Percentiles rank a stretch among this genome's conserved stretches.
Conservation (phyloP, 1,140 invertebrate genomes). For the Aphaenogaster ashmeadi region DNA sequence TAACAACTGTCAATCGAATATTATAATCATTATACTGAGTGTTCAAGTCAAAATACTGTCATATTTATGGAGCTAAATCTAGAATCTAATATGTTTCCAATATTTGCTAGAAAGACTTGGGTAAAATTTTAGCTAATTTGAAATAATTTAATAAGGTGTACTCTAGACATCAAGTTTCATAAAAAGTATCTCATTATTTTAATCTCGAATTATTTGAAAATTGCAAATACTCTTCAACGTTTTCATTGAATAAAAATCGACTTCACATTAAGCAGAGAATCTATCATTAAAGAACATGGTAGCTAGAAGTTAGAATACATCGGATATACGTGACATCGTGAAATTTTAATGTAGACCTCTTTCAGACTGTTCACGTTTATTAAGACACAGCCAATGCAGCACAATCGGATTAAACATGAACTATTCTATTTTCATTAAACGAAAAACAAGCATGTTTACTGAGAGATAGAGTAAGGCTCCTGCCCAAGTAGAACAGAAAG, state of each 20-base stretch:
- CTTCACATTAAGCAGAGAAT: background rate
- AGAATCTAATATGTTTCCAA: background rate
- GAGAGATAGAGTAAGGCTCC: no score
- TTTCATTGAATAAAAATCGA: background rate
- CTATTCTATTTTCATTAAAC: background rate
- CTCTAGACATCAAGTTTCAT: background rate
- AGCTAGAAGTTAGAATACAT: background rate
- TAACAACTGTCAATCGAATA: background rate
- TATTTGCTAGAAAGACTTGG: background rate
- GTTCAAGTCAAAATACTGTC: background rate
- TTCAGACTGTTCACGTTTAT: background rate
- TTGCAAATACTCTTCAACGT: background rate
- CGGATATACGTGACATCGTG: background rate
- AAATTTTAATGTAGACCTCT: background rate
- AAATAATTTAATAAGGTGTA: background rate
- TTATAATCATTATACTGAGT: constrained; percentile 1
- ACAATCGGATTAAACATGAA: no score
- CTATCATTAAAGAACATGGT: background rate
- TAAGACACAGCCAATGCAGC: no score
- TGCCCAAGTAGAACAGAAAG: no score
- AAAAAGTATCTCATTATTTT: background rate
- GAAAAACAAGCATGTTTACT: background rate
- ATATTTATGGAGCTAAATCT: background rate
- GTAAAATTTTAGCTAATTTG: background rate
- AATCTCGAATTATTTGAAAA: background rate